Evolutionary conservation across 2,888 invertebrate species (phyloP).

Genomic region (Microctonus brassicae): DNA sequence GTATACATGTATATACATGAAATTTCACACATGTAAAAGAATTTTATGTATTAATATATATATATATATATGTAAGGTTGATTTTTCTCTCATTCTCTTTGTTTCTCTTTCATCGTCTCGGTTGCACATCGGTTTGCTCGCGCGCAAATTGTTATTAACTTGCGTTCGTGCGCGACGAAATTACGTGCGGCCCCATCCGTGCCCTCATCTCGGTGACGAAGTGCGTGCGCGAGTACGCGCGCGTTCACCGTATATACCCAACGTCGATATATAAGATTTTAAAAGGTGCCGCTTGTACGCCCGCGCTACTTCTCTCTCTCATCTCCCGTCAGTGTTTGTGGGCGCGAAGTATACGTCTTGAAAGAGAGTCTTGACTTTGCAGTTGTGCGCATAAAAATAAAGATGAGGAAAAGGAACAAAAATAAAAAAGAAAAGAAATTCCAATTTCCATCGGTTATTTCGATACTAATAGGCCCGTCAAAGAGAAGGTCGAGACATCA

Average conservation of each 20-base stretch:
- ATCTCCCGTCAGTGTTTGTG: slow-evolving; percentile 10
- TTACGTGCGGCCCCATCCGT: slow-evolving; percentile 37
- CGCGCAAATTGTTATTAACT: slow-evolving; percentile 50
- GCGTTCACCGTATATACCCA: background rate
- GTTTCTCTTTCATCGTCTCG: slow-evolving; percentile 14
- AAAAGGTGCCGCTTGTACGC: slow-evolving; percentile 34
- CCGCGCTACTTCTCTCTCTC: slow-evolving; percentile 8
- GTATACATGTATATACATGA: background rate
- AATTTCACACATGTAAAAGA: background rate
- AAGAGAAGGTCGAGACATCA: slow-evolving; percentile 9
- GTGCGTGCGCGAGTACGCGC: slow-evolving; percentile 25
- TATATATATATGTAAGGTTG: background rate
- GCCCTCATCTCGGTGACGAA: slow-evolving; percentile 27
- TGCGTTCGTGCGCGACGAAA: slow-evolving; percentile 51
- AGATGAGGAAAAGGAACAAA: background rate
- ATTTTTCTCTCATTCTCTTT: background rate
- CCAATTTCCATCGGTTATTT: slow-evolving; percentile 30
- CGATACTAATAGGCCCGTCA: slow-evolving; percentile 29
- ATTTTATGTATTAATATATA: background rate
- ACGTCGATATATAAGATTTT: slow-evolving; percentile 35
- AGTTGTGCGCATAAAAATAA: slow-evolving; percentile 36
- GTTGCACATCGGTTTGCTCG: slow-evolving; percentile 18
- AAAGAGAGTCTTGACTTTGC: background rate
- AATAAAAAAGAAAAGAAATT: slow-evolving; percentile 15
- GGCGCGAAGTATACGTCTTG: slow-evolving; percentile 7